Conservation (phyloP, 2,888 invertebrate species). For the Drosophila affinis region DNA sequence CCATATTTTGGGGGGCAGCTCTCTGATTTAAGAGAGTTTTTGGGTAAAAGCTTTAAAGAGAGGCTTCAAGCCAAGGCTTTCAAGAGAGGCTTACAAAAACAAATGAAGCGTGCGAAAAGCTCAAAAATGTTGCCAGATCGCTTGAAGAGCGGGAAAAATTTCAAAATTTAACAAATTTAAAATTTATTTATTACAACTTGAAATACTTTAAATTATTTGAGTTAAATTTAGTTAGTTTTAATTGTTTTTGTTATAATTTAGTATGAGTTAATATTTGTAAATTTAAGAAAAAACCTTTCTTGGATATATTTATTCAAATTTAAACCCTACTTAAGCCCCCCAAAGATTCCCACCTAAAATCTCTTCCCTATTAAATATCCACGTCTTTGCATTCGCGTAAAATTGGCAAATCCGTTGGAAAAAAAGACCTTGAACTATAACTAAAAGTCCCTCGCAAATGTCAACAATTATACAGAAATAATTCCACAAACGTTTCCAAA, state of each 20-base stretch:
- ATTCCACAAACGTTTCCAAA: constrained; percentile 15
- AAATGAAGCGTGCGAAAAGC: constrained; percentile 32
- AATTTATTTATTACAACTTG: too few relatives aligned
- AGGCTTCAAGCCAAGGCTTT: constrained; percentile 14
- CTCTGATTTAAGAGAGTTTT: constrained; percentile 20
- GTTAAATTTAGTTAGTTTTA: background rate
- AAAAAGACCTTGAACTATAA: constrained; percentile 59
- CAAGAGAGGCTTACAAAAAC: background rate
- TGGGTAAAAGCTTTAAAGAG: constrained; percentile 36
- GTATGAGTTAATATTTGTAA: too few relatives aligned
- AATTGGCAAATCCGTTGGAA: constrained; percentile 32
- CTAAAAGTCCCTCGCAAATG: background rate
- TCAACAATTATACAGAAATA: constrained; percentile 16
- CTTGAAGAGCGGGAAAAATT: constrained; percentile 1
- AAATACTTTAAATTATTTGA: too few relatives aligned
- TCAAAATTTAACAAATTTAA: background rate
- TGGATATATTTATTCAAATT: background rate
- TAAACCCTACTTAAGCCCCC: background rate
- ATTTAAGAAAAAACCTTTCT: background rate
- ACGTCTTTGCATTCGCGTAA: constrained; percentile 11
- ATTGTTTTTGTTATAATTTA: background rate
- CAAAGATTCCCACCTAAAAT: background rate
- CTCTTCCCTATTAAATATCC: constrained; percentile 1
- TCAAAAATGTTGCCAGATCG: constrained; percentile 54
- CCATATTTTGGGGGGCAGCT: background rate